These are phyloP conservation scores for Cossypha heuglini DNA, from an alignment of 2,797 vertebrate species.

Conservation along the genomic window DNA sequence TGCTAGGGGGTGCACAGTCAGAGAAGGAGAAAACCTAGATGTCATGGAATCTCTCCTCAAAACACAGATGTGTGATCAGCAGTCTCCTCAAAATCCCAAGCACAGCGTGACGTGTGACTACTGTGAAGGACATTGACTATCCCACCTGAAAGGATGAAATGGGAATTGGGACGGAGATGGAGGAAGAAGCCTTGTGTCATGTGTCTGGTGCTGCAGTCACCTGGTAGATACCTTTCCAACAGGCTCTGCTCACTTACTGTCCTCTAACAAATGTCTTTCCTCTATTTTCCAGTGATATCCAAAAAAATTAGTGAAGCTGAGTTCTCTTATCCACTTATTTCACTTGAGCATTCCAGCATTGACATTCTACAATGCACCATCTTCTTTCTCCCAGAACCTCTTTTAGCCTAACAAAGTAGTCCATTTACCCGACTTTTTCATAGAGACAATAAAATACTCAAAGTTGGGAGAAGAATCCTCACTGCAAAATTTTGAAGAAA, in stretches of 20 bases:
- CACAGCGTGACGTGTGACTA: fast-evolving
- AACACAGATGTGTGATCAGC: fast-evolving
- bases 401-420: neutral
- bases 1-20: neutral
- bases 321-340: neutral
- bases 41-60: fast-evolving
- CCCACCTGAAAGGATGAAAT: fast-evolving
- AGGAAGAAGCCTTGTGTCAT: neutral
- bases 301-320: neutral
- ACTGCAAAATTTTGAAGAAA: neutral
- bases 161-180: neutral
- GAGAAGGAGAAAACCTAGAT: neutral
- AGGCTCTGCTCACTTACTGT: neutral
- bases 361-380: neutral
- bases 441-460: neutral
- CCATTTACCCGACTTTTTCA: neutral
- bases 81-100: neutral
- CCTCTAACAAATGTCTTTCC: neutral
- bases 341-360: neutral
- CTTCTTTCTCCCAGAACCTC: neutral
- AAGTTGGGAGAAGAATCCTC: neutral
- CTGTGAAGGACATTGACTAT: neutral
- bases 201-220: neutral
- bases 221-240: neutral
- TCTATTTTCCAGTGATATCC: neutral